These are phyloP conservation scores for Girardia tigrina DNA, from an alignment of 2,888 invertebrate genomes.

Conservation along the genomic window DNA sequence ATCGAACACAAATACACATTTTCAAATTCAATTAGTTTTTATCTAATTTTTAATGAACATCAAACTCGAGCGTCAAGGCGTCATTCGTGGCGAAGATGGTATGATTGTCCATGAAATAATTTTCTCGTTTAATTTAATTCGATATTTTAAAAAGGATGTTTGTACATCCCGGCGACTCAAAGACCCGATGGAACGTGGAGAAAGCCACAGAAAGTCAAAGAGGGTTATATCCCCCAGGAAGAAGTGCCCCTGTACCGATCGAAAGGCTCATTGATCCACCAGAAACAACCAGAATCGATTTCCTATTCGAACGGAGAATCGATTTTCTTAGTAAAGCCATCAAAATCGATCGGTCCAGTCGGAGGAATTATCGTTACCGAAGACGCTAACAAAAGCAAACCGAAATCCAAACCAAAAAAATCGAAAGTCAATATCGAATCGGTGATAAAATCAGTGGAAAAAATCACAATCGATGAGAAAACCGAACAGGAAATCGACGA, in stretches of 20 bases:
- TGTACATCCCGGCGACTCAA: constrained; percentile 80
- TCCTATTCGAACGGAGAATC: neutral
- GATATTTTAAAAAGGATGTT: constrained; percentile 54
- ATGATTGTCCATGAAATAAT: neutral
- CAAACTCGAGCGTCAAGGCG: neutral
- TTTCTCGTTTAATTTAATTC: neutral
- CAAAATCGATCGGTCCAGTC: neutral
- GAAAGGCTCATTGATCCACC: neutral
- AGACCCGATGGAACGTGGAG: constrained; percentile 96
- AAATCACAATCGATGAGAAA: neutral
- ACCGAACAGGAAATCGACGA: neutral
- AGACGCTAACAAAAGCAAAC: neutral
- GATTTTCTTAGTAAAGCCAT: neutral
- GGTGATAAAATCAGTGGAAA: neutral
- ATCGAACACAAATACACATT: too few species aligned
- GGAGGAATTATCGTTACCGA: neutral
- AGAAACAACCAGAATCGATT: neutral
- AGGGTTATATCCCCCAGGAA: constrained; percentile 93
- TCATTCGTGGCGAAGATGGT: constrained; percentile 5
- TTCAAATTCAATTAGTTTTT: too few species aligned
- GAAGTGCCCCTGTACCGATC: constrained; percentile 68
- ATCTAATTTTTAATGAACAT: neutral
- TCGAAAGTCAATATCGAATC: neutral
- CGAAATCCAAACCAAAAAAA: neutral
- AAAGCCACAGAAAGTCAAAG: constrained; percentile 79